Evolutionary conservation across 2,888 invertebrate species (phyloP).

Genomic region (Phalera bucephala): DNA sequence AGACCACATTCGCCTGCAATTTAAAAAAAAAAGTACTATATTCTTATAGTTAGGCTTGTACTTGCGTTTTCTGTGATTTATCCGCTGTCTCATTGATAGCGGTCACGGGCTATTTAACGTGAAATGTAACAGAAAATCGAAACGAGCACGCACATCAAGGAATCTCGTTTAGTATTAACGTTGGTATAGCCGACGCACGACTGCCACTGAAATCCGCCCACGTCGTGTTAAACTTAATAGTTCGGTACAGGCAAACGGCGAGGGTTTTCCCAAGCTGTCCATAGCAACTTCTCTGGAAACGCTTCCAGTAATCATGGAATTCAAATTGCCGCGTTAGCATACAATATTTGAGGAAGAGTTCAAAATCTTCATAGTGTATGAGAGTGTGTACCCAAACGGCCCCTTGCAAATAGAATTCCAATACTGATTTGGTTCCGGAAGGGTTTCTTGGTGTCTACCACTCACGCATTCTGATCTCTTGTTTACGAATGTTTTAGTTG

Average conservation of each 20-base stretch:
- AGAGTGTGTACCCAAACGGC: slow-evolving; percentile 34
- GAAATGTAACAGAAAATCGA: slow-evolving; percentile 7
- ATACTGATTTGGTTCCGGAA: slow-evolving; percentile 49
- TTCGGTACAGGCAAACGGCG: slow-evolving; percentile 26
- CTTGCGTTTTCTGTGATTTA: too few species aligned
- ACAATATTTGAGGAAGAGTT: slow-evolving; percentile 47
- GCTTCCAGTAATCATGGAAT: slow-evolving; percentile 42
- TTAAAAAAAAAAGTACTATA: too few species aligned
- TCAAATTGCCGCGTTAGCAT: slow-evolving; percentile 60
- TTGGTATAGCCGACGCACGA: slow-evolving; percentile 12
- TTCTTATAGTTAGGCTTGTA: too few species aligned
- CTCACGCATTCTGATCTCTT: slow-evolving; percentile 45
- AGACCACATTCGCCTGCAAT: too few species aligned
- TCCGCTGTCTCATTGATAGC: background rate
- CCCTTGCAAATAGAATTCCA: slow-evolving; percentile 59
- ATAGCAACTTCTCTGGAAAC: slow-evolving; percentile 36
- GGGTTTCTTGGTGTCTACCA: slow-evolving; percentile 49
- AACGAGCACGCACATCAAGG: slow-evolving; percentile 12
- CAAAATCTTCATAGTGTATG: slow-evolving; percentile 41
- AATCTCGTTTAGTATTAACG: slow-evolving; percentile 39
- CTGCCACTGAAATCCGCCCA: slow-evolving; percentile 31
- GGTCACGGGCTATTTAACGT: slow-evolving; percentile 6
- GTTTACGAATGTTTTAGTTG: slow-evolving; percentile 41
- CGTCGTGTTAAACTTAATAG: slow-evolving; percentile 43
- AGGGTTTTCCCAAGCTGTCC: slow-evolving; percentile 48